A percentile compares a stretch with the other conserved stretches of the same genome.
Evolutionary conservation across 2,888 invertebrate genomes (phyloP).

Genomic region (Spatulosminthurus flaviceps): DNA sequence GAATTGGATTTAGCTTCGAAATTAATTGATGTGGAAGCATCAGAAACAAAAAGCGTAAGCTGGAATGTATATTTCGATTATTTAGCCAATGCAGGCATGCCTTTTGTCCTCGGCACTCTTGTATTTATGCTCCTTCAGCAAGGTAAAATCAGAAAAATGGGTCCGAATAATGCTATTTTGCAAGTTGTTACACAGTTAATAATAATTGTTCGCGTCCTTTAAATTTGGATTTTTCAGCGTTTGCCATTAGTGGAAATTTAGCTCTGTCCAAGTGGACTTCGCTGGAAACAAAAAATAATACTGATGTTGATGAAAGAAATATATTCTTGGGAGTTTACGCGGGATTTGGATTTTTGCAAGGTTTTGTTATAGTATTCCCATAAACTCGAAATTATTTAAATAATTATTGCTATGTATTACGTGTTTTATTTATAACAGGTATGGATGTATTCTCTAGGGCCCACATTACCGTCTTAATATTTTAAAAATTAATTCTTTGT

Average conservation of each 20-base stretch:
- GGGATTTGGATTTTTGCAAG: not conserved
- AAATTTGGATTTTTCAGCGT: not conserved
- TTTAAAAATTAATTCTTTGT: not conserved
- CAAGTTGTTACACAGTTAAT: no score
- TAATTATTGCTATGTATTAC: no score
- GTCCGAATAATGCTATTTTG: no score
- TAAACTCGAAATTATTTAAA: no score
- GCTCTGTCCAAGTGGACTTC: not conserved
- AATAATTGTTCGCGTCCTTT: no score
- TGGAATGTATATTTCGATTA: not conserved
- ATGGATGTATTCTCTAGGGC: no score
- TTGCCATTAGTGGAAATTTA: not conserved
- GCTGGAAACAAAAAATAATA: not conserved
- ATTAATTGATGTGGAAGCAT: conserved; percentile 4
- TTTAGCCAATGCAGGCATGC: not conserved
- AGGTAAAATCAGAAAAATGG: not conserved
- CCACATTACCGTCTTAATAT: no score
- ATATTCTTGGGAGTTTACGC: not conserved
- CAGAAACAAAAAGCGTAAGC: not conserved
- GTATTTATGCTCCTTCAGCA: not conserved
- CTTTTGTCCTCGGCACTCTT: not conserved
- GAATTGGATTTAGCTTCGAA: not conserved
- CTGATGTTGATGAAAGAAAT: not conserved
- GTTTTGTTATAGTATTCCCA: no score
- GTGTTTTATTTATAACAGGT: no score